Evolutionary conservation across 1,140 invertebrate genomes (phyloP), one percentile per base, ranked within the genome.

Genomic region (Pectinophora gossypiella): DNA sequence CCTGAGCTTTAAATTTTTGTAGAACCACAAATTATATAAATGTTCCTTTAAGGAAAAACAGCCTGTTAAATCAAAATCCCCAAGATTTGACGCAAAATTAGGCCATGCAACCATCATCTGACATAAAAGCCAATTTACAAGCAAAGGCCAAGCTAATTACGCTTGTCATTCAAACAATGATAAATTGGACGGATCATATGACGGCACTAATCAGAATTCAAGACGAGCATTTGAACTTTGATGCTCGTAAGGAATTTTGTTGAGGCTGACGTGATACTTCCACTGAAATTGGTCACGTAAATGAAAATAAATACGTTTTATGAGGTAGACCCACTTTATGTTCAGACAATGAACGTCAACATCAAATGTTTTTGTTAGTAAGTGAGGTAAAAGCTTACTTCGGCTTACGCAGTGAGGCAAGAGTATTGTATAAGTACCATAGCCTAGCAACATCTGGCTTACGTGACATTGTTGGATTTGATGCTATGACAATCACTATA

Each of bases 91-190:
- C 12, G 20, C 19, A 44, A 61, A 78, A 78, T 75, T 75, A 51
- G 67, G 64, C 64, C 67, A 51, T 48, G 56, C 51, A 51, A 56
- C 54, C 64, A 62, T 64, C 66, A 51, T 49, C 54, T 54, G 49
- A 55, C 54, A 68, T 67, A 59, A 64, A 50, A 69, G 61, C 59
- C 67, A 71, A 65, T 36, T 22, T 64, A 66, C 54, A 58, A 61
- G 52, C 64, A 59, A 74, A 73, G 70, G 75, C 65, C 72, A 80
- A 67, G 56, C 60, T 78, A 78, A 83, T 83, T 83, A 64, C 57
- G 60, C 51, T 54, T 64, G 72, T 78, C 72, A 74, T 78, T 66
- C 59, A 65, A 65, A 78, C 61, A 68, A 78, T 79, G 76, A 83
- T 78, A 67, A 69, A 82, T 71, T 62, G 68, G 49, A 51, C 49